phyloP scores from a whole-genome alignment of 2,113 vertebrate genomes.

The Bettongia penicillata region DNA sequence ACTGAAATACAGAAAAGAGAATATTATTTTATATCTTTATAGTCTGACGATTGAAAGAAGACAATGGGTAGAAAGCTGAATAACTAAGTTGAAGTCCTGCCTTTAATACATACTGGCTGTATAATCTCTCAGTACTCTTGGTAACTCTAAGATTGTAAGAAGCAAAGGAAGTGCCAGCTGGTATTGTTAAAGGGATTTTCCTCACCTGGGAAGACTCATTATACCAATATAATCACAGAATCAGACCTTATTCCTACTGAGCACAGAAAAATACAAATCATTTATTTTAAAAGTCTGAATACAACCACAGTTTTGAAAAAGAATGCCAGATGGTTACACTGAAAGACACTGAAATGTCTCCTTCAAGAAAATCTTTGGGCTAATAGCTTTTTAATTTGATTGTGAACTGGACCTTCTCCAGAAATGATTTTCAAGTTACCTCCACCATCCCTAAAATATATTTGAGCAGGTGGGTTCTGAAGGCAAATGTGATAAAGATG shows the following conservation, averaged over 20 bases:
- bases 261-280: neutral
- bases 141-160: neutral
- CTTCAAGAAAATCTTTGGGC: neutral
- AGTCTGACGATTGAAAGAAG: neutral
- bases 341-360: neutral
- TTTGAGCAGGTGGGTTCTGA: conserved; percentile 24
- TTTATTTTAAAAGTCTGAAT: conserved; percentile 5
- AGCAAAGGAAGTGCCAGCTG: neutral
- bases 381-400: conserved; percentile 4
- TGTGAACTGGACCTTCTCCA: neutral
- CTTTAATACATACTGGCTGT: neutral
- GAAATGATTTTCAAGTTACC: neutral
- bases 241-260: neutral
- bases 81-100: neutral
- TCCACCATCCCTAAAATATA: neutral
- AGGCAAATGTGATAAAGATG: neutral
- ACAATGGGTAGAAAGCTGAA: neutral
- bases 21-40: neutral
- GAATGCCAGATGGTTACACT: neutral
- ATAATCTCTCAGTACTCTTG: neutral
- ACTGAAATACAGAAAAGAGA: neutral
- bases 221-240: neutral
- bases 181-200: neutral
- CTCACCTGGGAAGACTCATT: neutral
- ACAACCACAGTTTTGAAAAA: neutral